phyloP scores from a whole-genome alignment of 2,888 invertebrate genomes.

The Dicyrtomina minuta region DNA sequence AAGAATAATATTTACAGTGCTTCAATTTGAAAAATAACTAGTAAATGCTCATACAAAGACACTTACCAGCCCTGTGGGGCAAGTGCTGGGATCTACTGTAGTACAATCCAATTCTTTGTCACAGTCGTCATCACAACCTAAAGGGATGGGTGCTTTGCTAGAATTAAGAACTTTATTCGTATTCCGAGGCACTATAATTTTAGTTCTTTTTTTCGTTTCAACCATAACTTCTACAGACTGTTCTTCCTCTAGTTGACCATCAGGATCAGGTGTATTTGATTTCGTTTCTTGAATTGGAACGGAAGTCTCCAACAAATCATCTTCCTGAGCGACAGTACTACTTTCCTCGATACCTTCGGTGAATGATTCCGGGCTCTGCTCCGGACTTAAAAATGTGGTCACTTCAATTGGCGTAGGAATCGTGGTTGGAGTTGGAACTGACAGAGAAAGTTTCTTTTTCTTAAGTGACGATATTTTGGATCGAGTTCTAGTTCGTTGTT shows the following conservation, averaged over 20 bases:
- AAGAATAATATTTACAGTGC: background rate
- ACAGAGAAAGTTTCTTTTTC: slow-evolving; percentile 20
- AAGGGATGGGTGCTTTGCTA: no score
- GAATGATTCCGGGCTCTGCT: background rate
- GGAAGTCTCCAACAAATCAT: background rate
- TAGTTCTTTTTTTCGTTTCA: background rate
- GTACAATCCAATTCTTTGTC: slow-evolving; percentile 40
- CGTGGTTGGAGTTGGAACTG: background rate
- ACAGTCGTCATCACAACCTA: slow-evolving; percentile 39
- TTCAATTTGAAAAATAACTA: background rate
- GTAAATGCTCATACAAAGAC: background rate
- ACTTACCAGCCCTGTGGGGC: slow-evolving; percentile 48
- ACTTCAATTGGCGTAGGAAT: background rate
- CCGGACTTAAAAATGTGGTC: background rate
- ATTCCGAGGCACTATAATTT: slow-evolving; percentile 19
- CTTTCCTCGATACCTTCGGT: background rate
- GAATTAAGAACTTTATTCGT: slow-evolving; percentile 29
- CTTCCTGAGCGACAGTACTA: background rate
- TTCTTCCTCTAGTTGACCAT: background rate
- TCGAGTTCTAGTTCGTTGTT: slow-evolving; percentile 8
- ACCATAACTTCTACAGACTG: no score
- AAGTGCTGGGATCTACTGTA: slow-evolving; percentile 30
- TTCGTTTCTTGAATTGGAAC: background rate
- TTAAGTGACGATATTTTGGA: slow-evolving; percentile 8
- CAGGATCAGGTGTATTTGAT: no score